These are phyloP conservation scores for Drosophila sordidula DNA, from an alignment of 2,888 invertebrate genomes.

Conservation along the genomic window DNA sequence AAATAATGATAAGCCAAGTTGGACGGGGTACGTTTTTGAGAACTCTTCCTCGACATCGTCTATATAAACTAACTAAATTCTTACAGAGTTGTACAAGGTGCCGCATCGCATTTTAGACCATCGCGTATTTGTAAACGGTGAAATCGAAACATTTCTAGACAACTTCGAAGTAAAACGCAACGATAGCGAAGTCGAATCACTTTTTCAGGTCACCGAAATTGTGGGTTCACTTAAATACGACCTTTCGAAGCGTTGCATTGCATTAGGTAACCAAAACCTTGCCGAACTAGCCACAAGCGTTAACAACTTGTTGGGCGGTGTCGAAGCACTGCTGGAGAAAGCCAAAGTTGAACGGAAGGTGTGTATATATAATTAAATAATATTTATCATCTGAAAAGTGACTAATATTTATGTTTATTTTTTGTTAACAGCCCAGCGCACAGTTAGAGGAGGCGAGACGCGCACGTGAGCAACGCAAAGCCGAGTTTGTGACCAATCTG, in stretches of 20 bases:
- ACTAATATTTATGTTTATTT: not conserved
- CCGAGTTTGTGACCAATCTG: slow-evolving; percentile 91
- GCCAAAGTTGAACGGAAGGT: slow-evolving; percentile 61
- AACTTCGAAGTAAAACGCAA: slow-evolving; percentile 94
- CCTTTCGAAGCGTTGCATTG: slow-evolving; percentile 89
- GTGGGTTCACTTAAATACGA: slow-evolving; percentile 91
- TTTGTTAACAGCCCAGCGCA: slow-evolving; percentile 49
- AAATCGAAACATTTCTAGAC: slow-evolving; percentile 92
- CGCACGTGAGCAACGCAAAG: slow-evolving; percentile 88
- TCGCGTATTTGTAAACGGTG: slow-evolving; percentile 93
- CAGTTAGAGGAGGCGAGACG: slow-evolving; percentile 81
- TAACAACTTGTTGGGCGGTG: slow-evolving; percentile 51
- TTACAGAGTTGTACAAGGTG: slow-evolving; percentile 92
- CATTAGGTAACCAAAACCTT: slow-evolving; percentile 85
- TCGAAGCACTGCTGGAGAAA: slow-evolving; percentile 60
- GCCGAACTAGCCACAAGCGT: slow-evolving; percentile 57
- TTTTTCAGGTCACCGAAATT: slow-evolving; percentile 91
- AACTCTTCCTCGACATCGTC: not conserved
- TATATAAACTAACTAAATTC: not conserved
- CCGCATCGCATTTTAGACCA: slow-evolving; percentile 95
- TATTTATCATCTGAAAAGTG: not conserved
- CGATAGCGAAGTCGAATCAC: slow-evolving; percentile 91
- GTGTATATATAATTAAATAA: slow-evolving; percentile 6
- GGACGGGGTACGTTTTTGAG: slow-evolving; percentile 56
- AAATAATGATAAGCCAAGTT: slow-evolving; percentile 74